Base-by-base conservation (phyloP, 2,888 invertebrate species). In the Macrosiphum euphorbiae region DNA sequence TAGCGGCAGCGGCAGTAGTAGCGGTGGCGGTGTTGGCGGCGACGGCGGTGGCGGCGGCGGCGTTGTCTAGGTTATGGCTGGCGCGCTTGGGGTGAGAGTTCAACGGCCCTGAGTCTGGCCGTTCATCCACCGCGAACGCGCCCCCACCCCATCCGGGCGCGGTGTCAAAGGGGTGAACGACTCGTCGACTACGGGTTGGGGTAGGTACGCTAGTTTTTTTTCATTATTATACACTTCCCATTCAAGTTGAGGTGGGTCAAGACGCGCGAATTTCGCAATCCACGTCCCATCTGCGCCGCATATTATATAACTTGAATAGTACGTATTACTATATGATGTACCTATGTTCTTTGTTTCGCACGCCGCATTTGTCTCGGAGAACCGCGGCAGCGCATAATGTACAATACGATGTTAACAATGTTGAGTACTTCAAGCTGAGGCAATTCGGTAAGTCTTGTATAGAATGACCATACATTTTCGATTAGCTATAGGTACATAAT, bases 31-130 rank as follows among this genome's bases (percentile, higher is more conserved):
- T 5, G 61, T 10, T 13, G 67, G n/a, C 67, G 67, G 35, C 7
- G n/a, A 13, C 5, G 67, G n/a, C 2, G 16, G n/a, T 5, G n/a
- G 35, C 35, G 58, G 50, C 55, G 58, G 41, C 35, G 61, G 44
- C 92, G 90, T 94, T 90, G 90, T 67, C 90, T 94, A 94, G 90
- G 90, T 90, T 87, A 90, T 90, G 86, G 67, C 85, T 58, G 85
- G 89, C 85, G 47, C 28, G 50, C 3, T 20, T 16, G 41, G 86
- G 94, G 90, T 50, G 50, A 50, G 90, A 94, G 94, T 94, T 94
- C 94, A 90, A 35, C 61, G 86, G 50, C 86, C 90, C 85, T 35
- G 52, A 26, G 58, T 35, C 58, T 47, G n/a, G 16, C 50, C 20
- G 41, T 41, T 35, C 92, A 84, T 61, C 89, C 50, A 61, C 52